Base-by-base conservation (phyloP, 2,113 vertebrate genomes). In the Eulemur macaco region DNA sequence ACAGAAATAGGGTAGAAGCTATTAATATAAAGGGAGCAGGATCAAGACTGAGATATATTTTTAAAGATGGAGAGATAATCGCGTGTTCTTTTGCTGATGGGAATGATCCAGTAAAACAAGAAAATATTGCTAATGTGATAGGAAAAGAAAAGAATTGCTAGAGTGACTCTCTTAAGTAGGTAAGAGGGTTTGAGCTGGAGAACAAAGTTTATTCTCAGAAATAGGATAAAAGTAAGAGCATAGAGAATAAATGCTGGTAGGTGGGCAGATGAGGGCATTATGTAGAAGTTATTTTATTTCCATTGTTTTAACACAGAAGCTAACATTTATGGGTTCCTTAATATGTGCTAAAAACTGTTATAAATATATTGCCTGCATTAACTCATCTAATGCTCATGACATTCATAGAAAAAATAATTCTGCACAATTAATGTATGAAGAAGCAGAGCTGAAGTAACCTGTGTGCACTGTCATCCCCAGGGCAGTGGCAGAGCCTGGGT, bases 371-470 rank as follows among this genome's bases (percentile, higher is more conserved):
- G 1, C 23, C 31, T 29, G 5, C 27, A 27, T 66, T 60, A 45
- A 37, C 15, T 42, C 21, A 76, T n/a, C 82, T 74, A 34, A 69
- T 74, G 39, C 47, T 88, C 54, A 34, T 3, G n/a, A 31, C 10
- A 74, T 3, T 63, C 54, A 29, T 20, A n/a, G 37, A 34, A 74
- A 11, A 34, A 74, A 11, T 50, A 52, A 20, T 42, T 50, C 8
- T 31, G 34, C 13, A 27, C 4, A 42, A 21, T 29, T 34, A 47
- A 58, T 17, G 15, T 63, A 52, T 37, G 4, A n/a, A 45, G 50
- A 85, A 64, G 8, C 6, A 20, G 20, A 18, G n/a, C 8, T 34
- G 23, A n/a, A 11, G 2, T 25, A 1, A 1, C 5, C 6, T 18
- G 29, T 5, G 58, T 9, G 58, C 12, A 0, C 56, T 21, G 1